phyloP scores from a whole-genome alignment of 2,888 invertebrate species.

The Erebia ligea region DNA sequence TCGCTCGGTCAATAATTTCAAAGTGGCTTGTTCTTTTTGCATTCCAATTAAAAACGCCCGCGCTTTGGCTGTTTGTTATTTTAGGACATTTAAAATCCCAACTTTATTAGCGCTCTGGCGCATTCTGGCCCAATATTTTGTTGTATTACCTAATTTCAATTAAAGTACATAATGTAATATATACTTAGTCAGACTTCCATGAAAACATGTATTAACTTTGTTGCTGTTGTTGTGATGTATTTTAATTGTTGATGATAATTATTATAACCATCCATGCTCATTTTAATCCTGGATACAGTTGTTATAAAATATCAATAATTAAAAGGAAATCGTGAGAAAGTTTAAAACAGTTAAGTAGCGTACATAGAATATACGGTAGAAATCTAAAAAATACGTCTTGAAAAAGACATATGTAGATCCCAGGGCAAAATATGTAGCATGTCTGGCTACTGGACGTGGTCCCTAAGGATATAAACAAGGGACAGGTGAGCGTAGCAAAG shows the following conservation, averaged over 20 bases:
- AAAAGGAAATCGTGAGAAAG: no score
- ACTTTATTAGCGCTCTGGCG: not conserved
- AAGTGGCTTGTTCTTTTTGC: not conserved
- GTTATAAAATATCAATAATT: no score
- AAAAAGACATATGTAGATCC: not conserved
- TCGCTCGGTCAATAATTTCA: no score
- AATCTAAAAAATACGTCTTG: not conserved
- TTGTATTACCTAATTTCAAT: not conserved
- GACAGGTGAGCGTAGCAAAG: constrained; percentile 9
- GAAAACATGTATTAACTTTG: no score
- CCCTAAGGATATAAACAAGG: constrained; percentile 14
- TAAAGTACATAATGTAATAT: no score
- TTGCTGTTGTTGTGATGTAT: no score
- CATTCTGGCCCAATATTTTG: not conserved
- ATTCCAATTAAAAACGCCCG: not conserved
- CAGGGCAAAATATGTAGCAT: constrained; percentile 12
- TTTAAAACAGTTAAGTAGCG: no score
- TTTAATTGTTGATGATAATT: no score
- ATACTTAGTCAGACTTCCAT: no score
- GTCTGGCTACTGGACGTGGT: constrained; percentile 11
- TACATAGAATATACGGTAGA: not conserved
- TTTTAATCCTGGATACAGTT: no score
- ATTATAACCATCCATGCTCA: no score
- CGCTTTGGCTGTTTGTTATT: constrained; percentile 3
- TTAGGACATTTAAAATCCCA: not conserved